Base-by-base conservation (phyloP, 2,113 vertebrate genomes). In the Capra hircus region DNA sequence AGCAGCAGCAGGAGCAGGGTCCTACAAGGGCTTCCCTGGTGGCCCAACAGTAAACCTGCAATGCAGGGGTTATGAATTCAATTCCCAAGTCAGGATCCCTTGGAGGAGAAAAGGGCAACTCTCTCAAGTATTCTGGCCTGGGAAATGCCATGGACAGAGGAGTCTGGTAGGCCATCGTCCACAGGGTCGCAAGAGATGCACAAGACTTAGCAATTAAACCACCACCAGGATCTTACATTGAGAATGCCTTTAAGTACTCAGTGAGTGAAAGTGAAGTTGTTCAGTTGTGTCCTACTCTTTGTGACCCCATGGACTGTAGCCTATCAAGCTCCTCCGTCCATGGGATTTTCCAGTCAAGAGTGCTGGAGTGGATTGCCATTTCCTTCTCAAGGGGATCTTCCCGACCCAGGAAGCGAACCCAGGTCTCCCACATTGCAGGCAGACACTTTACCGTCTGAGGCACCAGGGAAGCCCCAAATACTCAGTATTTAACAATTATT, bases 151-250 rank as follows among this genome's bases (percentile, higher is more conserved):
- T 43, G 40, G 71, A 77, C 36, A 27, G 36, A 14, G 40, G 21
- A 27, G 36, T 43, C 23, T 43, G 71, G 23, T 77, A 12, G 40
- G 23, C 23, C 25, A 40, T 23, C 7, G 6, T 77, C 40, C 23
- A 77, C 0, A 0, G 36, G 71, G 71, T 43, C 0, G 0, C 71
- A 43, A 77, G 3, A 27, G 12, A 43, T 43, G 12, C 36, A 43
- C 23, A 77, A 14, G 23, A 15, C 40, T 43, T 43, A 27, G 40
- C 23, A 43, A 43, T 43, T 77, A 43, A 77, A 77, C 36, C 36
- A 77, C 40, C 71, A 43, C 40, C 71, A 43, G 23, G 6, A 74
- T 71, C 12, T 59, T 87, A 43, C 6, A 59, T 40, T 52, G 33
- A 86, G 19, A 81, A 43, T 40, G 13, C 50, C 21, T 50, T 80